These are phyloP conservation scores for Drosophila tropicalis DNA, from an alignment of 1,140 invertebrate genomes.

Conservation along the genomic window DNA sequence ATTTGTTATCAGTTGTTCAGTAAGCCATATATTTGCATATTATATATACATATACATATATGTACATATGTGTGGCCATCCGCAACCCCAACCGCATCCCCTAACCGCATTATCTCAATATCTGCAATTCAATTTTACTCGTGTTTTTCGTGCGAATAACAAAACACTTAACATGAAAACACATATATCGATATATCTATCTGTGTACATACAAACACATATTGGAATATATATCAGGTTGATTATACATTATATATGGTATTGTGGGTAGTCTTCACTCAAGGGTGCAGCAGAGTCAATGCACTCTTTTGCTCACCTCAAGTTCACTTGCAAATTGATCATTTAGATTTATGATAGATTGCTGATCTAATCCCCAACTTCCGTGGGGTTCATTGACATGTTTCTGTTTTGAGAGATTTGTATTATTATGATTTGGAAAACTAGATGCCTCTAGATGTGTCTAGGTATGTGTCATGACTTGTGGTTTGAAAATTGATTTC, in stretches of 20 bases:
- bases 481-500: conserved; percentile 50
- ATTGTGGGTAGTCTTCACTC: conserved; percentile 25
- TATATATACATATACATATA: conserved; percentile 3
- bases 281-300: conserved; percentile 62
- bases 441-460: background rate
- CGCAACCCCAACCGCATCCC: background rate
- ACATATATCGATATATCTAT: conserved; percentile 1
- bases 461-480: conserved; percentile 31
- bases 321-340: conserved; percentile 78
- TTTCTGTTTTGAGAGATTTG: conserved; percentile 19
- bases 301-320: conserved; percentile 57
- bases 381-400: conserved; percentile 69
- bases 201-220: background rate
- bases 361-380: conserved; percentile 54
- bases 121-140: conserved; percentile 39
- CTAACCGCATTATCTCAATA: conserved; percentile 27
- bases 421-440: conserved; percentile 7
- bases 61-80: conserved; percentile 1
- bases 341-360: conserved; percentile 74
- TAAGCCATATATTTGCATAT: conserved; percentile 68
- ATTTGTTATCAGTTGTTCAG: conserved; percentile 52
- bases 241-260: conserved; percentile 1
- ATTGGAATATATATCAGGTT: conserved; percentile 3
- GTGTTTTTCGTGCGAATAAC: conserved; percentile 49
- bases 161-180: conserved; percentile 45